phyloP scores from a whole-genome alignment of 2,888 invertebrate species.

The Cheilosia vernalis region DNA sequence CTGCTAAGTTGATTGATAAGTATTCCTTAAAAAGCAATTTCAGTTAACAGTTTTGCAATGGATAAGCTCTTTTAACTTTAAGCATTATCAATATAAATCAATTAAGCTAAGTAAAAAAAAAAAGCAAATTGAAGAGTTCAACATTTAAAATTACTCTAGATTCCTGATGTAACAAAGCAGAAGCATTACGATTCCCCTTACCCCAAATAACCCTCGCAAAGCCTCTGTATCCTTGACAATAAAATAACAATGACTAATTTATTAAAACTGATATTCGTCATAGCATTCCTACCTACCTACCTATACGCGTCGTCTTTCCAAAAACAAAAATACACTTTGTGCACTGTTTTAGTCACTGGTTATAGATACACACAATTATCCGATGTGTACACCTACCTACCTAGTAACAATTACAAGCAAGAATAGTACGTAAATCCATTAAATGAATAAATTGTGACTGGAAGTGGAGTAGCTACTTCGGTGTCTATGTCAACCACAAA shows the following conservation, averaged over 20 bases:
- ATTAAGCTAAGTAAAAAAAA: too few species aligned
- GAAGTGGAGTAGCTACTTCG: neutral
- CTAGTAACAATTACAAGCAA: neutral
- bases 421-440: neutral
- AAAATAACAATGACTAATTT: conserved; percentile 53
- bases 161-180: too few species aligned
- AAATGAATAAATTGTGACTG: neutral
- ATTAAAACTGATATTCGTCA: conserved; percentile 36
- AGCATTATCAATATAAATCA: too few species aligned
- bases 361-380: neutral
- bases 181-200: neutral
- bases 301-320: neutral
- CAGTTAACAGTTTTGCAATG: too few species aligned
- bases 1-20: too few species aligned
- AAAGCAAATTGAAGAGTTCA: too few species aligned
- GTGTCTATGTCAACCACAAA: conserved; percentile 35
- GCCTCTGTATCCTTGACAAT: conserved; percentile 34
- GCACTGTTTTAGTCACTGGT: conserved; percentile 15
- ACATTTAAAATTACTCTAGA: too few species aligned
- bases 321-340: conserved; percentile 17
- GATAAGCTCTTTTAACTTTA: too few species aligned
- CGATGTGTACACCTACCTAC: neutral
- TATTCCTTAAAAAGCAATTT: too few species aligned
- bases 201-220: neutral
- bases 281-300: neutral